Percentiles rank a stretch among this genome's conserved stretches.
phyloP scores from a whole-genome alignment of 2,113 vertebrate genomes.

The Alligator sinensis region DNA sequence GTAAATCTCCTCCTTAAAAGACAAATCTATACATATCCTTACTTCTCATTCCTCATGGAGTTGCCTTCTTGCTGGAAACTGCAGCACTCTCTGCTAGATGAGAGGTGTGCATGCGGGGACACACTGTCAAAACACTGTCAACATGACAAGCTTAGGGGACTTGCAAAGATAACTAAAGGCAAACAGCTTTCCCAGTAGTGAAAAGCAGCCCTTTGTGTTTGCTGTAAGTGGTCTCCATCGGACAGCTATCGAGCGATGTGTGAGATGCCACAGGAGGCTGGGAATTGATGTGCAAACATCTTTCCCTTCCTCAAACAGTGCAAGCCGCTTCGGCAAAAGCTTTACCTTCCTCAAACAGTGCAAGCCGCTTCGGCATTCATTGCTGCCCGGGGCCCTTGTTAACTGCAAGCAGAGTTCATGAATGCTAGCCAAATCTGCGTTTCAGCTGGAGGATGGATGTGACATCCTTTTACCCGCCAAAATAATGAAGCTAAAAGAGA shows the following conservation, averaged over 20 bases:
- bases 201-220: background rate
- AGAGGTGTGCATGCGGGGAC: too few species aligned
- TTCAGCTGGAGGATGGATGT: background rate
- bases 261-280: background rate
- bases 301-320: background rate
- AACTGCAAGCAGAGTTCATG: background rate
- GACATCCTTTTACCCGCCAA: background rate
- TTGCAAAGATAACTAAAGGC: background rate
- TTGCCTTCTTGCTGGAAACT: background rate
- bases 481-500: background rate
- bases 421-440: background rate
- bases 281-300: background rate
- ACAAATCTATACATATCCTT: too few species aligned
- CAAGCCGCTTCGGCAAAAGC: background rate
- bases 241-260: background rate
- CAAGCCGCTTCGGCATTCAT: background rate
- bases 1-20: background rate
- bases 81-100: background rate
- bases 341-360: background rate
- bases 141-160: background rate
- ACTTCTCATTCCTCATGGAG: background rate
- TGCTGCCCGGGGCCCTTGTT: background rate
- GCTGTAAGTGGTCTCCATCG: background rate
- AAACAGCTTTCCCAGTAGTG: background rate
- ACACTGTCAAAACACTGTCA: background rate